A percentile compares a stretch with the other conserved stretches of the same genome.
phyloP scores from a whole-genome alignment of 2,888 invertebrate species.

The Gasteruption jaculator region DNA sequence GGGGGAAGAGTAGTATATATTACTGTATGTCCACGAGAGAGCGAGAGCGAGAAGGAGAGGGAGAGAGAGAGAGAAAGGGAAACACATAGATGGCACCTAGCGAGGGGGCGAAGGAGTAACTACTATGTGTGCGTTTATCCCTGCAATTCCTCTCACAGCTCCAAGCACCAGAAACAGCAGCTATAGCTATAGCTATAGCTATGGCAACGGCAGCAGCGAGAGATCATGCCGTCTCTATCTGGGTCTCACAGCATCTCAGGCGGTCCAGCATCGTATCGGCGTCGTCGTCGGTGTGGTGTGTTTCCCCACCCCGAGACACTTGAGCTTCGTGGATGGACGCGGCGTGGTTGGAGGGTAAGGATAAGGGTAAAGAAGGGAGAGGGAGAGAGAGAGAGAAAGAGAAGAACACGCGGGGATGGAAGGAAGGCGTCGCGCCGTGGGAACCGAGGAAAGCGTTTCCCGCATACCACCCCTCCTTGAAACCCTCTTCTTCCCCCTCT shows the following conservation, averaged over 20 bases:
- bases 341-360: slow-evolving; percentile 21
- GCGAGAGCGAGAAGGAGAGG: too few species aligned
- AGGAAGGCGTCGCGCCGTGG: slow-evolving; percentile 44
- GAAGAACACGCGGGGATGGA: slow-evolving; percentile 7
- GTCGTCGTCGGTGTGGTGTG: slow-evolving; percentile 30
- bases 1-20: not conserved
- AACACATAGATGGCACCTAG: too few species aligned
- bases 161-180: too few species aligned
- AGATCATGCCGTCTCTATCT: slow-evolving; percentile 24
- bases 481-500: slow-evolving; percentile 21
- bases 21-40: too few species aligned
- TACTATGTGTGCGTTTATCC: too few species aligned
- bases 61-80: too few species aligned
- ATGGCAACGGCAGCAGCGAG: slow-evolving; percentile 16
- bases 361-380: slow-evolving; percentile 11
- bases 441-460: slow-evolving; percentile 50
- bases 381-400: not conserved
- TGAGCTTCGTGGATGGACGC: slow-evolving; percentile 26
- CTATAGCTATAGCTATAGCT: too few species aligned
- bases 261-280: slow-evolving; percentile 33
- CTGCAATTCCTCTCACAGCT: too few species aligned
- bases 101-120: too few species aligned
- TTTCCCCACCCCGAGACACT: slow-evolving; percentile 21
- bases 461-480: slow-evolving; percentile 39
- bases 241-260: slow-evolving; percentile 33